Evolutionary conservation across 2,797 vertebrate species (phyloP).

Genomic region (Adelosebastes latens): DNA sequence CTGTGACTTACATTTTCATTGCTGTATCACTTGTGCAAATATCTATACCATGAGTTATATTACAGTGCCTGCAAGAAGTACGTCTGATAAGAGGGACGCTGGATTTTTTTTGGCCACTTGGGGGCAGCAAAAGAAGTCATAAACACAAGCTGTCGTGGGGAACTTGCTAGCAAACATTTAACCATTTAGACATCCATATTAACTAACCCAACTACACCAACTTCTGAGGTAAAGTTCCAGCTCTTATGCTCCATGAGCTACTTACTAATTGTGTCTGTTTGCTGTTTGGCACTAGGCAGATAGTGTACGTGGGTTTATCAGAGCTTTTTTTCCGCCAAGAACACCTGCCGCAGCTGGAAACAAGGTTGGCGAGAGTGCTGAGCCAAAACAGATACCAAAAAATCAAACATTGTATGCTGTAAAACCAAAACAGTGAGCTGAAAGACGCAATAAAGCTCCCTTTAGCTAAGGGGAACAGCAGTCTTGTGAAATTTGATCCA

Average conservation of each 20-base stretch:
- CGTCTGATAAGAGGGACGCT: not conserved
- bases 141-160: not conserved
- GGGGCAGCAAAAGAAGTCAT: not conserved
- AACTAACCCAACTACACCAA: not conserved
- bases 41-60: not conserved
- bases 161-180: no score
- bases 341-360: not conserved
- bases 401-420: not conserved
- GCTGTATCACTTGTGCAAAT: not conserved
- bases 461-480: not conserved
- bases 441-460: not conserved
- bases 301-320: not conserved
- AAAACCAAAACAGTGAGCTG: not conserved
- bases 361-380: not conserved
- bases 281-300: not conserved
- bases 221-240: not conserved
- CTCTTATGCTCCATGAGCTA: not conserved
- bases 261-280: not conserved
- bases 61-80: not conserved
- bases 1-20: constrained; percentile 9
- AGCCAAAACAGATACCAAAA: not conserved
- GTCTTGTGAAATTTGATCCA: not conserved
- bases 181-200: not conserved
- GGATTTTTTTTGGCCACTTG: not conserved
- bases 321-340: no score